Evolutionary conservation across 2,888 invertebrate species (phyloP).

Genomic region (Tribolium freemani): DNA sequence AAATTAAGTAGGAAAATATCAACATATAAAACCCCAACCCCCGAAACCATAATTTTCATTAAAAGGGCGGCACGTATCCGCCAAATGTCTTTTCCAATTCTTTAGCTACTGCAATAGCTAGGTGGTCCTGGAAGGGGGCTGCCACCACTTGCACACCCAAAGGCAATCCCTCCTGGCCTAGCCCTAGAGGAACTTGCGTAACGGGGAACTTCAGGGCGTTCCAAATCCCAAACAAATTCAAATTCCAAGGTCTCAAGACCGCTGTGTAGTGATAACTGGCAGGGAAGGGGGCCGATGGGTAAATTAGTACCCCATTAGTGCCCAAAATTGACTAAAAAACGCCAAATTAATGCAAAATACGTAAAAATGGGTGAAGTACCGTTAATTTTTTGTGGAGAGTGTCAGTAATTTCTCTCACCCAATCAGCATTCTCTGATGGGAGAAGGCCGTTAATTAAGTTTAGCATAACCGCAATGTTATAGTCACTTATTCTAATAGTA

Average conservation of each 20-base stretch:
- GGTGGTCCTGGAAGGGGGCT: slow-evolving; percentile 78
- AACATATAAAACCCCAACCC: slow-evolving; percentile 9
- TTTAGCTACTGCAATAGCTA: slow-evolving; percentile 81
- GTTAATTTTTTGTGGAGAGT: slow-evolving; percentile 74
- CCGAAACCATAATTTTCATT: slow-evolving; percentile 28
- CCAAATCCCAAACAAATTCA: slow-evolving; percentile 87
- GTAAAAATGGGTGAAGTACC: slow-evolving; percentile 67
- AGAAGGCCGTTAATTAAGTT: slow-evolving; percentile 77
- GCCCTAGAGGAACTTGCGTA: slow-evolving; percentile 87
- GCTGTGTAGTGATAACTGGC: slow-evolving; percentile 88
- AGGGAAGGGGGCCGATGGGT: slow-evolving; percentile 83
- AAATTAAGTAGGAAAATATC: not conserved
- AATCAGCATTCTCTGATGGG: slow-evolving; percentile 75
- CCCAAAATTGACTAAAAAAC: slow-evolving; percentile 77
- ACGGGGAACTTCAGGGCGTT: slow-evolving; percentile 87
- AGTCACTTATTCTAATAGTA: slow-evolving; percentile 73
- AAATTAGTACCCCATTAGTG: slow-evolving; percentile 85
- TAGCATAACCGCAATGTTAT: slow-evolving; percentile 78
- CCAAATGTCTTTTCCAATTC: slow-evolving; percentile 79
- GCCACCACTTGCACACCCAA: slow-evolving; percentile 86
- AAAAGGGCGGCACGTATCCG: slow-evolving; percentile 77
- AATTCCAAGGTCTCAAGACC: slow-evolving; percentile 84
- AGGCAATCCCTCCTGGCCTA: slow-evolving; percentile 79
- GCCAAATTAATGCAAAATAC: not conserved
- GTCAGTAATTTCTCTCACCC: slow-evolving; percentile 75